Base-by-base conservation (phyloP, 92 coral and sea anemone species). In the Pocillopora meandrina region DNA sequence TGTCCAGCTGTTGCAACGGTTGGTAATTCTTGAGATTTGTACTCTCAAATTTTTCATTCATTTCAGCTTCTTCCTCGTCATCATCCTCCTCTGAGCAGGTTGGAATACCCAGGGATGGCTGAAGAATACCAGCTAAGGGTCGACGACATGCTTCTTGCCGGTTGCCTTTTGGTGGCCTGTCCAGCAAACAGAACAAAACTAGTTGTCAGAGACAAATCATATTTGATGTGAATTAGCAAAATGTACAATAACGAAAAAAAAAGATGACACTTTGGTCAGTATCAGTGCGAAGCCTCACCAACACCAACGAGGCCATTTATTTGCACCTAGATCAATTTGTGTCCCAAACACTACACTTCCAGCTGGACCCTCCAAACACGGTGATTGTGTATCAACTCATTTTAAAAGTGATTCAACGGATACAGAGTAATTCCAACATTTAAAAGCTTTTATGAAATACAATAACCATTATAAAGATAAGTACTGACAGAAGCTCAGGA, bases 101-200 rank as follows among this genome's bases (percentile, higher is more conserved):
- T 26, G 98, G 98, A 66, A 95, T 95, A 31, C 95, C 98, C 4
- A 90, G 75, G 15, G 98, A 95, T 3, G 98, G 98, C 72, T 94
- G 98, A 47, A 95, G 80, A 52, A 95, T 56, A 1, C 98, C 98
- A 10, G 86, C 58, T 18, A 95, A 61, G 14, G 95, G 93, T 14
- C 94, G 86, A 13, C 76, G 90, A 16, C 65, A 70, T 62, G 86
- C 80, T 66, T 88, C 93, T 87, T 95, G 95, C 14, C 26, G 75
- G 66, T 72, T 93, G 23, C 89, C 90, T 19, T 16, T 72, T 0
- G 98, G 98, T 20, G 98, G 98, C 84, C 98, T 95, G 82, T 21
- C 10, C 31, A 47, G 20, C 10, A 56, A 70, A 75, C 60, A 35
- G 56, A 56, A 34, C 23, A 47, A 35, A n/a, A 23, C 5, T 10